Conservation (phyloP, 2,113 vertebrate genomes). For the Neolamprologus caudopunctatus region DNA sequence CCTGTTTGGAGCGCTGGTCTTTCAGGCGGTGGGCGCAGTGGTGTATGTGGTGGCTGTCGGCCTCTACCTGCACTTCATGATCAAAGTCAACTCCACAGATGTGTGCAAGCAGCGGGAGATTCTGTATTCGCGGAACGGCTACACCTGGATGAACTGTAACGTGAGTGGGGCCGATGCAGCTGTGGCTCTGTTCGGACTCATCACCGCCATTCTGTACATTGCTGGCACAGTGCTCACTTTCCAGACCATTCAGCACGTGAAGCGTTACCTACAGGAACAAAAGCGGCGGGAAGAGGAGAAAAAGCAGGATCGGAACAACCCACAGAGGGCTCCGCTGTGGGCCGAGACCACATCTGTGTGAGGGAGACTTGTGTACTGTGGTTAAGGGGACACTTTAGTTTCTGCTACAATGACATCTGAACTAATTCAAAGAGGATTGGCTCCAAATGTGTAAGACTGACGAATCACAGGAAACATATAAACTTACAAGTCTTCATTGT, state of each 20-base stretch:
- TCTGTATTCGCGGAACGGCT: constrained; percentile 74
- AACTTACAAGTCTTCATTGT: not conserved
- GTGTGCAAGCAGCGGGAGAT: constrained; percentile 71
- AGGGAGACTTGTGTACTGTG: not conserved
- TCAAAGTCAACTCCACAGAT: constrained; percentile 74
- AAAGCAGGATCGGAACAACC: not conserved
- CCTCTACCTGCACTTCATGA: constrained; percentile 82
- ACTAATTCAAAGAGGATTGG: not conserved
- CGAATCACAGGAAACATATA: not conserved
- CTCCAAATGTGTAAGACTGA: not conserved
- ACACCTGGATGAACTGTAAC: constrained; percentile 81
- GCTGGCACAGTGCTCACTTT: constrained; percentile 63
- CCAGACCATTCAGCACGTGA: constrained; percentile 54
- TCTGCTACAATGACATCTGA: not conserved
- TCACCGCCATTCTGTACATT: constrained; percentile 69
- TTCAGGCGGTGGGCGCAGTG: constrained; percentile 64
- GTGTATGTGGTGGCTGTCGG: constrained; percentile 72
- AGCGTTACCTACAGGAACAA: constrained; percentile 33
- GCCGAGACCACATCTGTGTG: constrained; percentile 39
- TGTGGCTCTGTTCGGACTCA: constrained; percentile 70
- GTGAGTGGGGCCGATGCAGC: constrained; percentile 76
- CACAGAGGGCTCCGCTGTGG: constrained; percentile 1
- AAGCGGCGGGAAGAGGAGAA: constrained; percentile 1
- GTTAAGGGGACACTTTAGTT: not conserved
- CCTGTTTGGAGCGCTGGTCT: constrained; percentile 68